Evolutionary conservation across 2,113 vertebrate genomes (phyloP).

Genomic region (Amphiprion ocellaris): DNA sequence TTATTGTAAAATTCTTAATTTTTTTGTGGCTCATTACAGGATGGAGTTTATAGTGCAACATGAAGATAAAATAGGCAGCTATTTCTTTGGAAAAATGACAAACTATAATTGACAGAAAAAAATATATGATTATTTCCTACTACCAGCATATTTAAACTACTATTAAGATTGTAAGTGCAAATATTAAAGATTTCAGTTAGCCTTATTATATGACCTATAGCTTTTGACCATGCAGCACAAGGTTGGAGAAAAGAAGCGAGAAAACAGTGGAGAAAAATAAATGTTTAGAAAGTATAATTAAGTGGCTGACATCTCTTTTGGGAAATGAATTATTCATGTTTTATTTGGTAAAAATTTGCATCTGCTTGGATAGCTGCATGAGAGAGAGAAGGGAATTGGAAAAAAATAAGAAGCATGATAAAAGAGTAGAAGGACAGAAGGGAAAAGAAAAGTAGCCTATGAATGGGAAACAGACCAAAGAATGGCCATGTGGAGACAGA

Average conservation of each 20-base stretch:
- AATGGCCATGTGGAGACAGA: slow-evolving; percentile 19
- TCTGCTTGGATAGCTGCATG: slow-evolving; percentile 51
- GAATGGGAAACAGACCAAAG: slow-evolving; percentile 32
- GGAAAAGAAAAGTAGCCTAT: slow-evolving; percentile 9
- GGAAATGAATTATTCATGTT: slow-evolving; percentile 82
- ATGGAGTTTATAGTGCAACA: no score
- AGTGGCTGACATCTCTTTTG: slow-evolving; percentile 80
- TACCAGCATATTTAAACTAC: not conserved
- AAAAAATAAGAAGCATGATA: slow-evolving; percentile 26
- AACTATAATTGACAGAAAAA: no score
- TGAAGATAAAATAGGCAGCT: no score
- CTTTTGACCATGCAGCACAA: slow-evolving; percentile 37
- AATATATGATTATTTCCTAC: not conserved
- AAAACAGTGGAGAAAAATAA: slow-evolving; percentile 58
- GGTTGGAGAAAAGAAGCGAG: slow-evolving; percentile 22
- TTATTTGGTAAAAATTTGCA: slow-evolving; percentile 75
- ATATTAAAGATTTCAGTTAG: slow-evolving; percentile 25
- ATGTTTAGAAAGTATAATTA: slow-evolving; percentile 84
- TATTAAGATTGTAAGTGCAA: not conserved
- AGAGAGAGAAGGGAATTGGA: slow-evolving; percentile 35
- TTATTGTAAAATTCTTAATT: no score
- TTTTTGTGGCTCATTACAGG: no score
- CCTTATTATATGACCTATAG: slow-evolving; percentile 20
- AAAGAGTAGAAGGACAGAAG: slow-evolving; percentile 40
- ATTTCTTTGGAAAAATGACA: not conserved